Base-by-base conservation (phyloP, 2,797 vertebrate genomes). In the Botia kubotai region DNA sequence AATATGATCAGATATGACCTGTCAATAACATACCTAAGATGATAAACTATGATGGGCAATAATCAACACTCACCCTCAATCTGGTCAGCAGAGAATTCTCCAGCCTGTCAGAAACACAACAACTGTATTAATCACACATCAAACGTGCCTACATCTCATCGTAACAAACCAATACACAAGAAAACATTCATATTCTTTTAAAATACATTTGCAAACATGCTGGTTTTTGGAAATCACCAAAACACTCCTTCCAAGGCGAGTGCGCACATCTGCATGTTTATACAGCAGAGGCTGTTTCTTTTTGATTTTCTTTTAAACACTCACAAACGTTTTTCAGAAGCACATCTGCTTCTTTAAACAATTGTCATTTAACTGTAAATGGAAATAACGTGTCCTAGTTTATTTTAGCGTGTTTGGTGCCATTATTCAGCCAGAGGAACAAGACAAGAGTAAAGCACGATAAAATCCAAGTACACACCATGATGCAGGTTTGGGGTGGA, bases 401-500 rank as follows among this genome's bases (percentile, higher is more conserved):
- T 69, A 62, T 75, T 58, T 73, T 33, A 52, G 70, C 10, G 55
- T 23, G 10, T 36, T 39, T 58, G n/a, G 17, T 58, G 74, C 12
- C 33, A 33, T 46, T 65, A 83, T 84, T 79, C 82, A 90, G 46
- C 69, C 69, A 55, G 75, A 78, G 2, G 43, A 62, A 65, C 79
- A 73, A 17, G 43, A 63, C 74, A 73, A 75, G 26, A 50, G 39
- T 29, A 36, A 13, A 60, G 29, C 84, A 90, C 92, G 91, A 91
- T 89, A 92, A 92, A 98, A 72, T 80, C 86, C 87, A 72, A 87
- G 91, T 94, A 99, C 97, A 97, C 97, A 99, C 98, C 98, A 99
- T 99, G 93, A 91, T 89, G 94, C 89, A 90, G 93, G 86, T 87
- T 87, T 91, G 94, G 89, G 94, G 89, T 90, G 93, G 89, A 89